These are phyloP conservation scores for Loris lydekkerianus DNA, from an alignment of 2,797 vertebrate species.

Conservation along the genomic window DNA sequence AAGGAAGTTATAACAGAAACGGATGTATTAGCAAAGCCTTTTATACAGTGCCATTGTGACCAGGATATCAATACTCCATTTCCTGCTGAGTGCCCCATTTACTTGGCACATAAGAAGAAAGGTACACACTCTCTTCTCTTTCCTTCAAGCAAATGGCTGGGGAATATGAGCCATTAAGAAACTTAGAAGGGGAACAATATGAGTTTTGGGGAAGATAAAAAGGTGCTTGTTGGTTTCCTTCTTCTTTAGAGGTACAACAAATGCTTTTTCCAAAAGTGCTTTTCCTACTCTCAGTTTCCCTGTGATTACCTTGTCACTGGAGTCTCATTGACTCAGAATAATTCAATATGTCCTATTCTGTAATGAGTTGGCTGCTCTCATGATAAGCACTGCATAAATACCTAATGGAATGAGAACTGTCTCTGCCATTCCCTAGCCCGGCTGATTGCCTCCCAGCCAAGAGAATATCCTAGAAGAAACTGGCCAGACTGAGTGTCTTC, in stretches of 20 bases:
- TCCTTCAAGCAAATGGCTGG: not conserved
- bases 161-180: not conserved
- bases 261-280: not conserved
- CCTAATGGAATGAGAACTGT: conserved; percentile 58
- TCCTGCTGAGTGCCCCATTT: not conserved
- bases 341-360: conserved; percentile 32
- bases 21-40: not conserved
- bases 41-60: no score
- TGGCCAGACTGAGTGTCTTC: conserved; percentile 26
- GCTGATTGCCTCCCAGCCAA: not conserved
- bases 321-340: conserved; percentile 32
- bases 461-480: conserved; percentile 37
- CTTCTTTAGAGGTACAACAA: not conserved
- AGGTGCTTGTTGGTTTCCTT: not conserved
- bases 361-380: conserved; percentile 64
- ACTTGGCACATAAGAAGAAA: not conserved
- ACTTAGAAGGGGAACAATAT: not conserved
- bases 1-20: not conserved
- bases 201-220: not conserved
- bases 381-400: conserved; percentile 22
- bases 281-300: not conserved
- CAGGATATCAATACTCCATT: not conserved
- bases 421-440: not conserved
- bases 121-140: not conserved
- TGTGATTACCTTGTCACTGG: not conserved